phyloP scores from a whole-genome alignment of 2,113 vertebrate species.

The Pygoscelis adeliae region DNA sequence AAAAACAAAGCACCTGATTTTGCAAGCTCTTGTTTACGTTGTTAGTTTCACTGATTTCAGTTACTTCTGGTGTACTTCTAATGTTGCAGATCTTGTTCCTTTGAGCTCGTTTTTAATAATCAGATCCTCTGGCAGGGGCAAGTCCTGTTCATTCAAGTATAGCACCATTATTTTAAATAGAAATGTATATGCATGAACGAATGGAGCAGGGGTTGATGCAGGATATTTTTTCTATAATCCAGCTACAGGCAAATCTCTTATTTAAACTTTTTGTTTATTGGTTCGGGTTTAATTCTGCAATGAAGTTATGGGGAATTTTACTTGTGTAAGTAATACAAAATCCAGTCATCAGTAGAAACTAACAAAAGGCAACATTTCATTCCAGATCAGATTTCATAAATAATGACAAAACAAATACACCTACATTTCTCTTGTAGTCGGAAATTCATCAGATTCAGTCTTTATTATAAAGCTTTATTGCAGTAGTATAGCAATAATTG shows the following conservation, averaged over 20 bases:
- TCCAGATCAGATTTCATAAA: neutral
- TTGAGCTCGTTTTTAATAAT: neutral
- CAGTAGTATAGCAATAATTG: neutral
- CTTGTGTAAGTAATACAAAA: neutral
- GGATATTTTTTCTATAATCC: neutral
- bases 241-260: neutral
- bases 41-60: neutral
- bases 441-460: neutral
- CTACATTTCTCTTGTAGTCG: neutral
- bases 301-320: neutral
- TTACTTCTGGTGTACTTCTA: neutral
- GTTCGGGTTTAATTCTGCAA: neutral
- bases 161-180: neutral
- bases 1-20: neutral
- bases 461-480: neutral
- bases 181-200: neutral
- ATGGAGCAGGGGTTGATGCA: neutral
- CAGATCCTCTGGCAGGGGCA: neutral
- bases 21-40: neutral
- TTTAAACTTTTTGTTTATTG: neutral
- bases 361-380: neutral
- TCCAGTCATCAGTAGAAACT: neutral
- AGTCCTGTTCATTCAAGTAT: neutral
- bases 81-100: neutral
- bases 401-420: neutral